Percentiles rank a stretch among this genome's conserved stretches.
Evolutionary conservation across 2,797 vertebrate species (phyloP).

Genomic region (Pseudotriccus pelzelni): DNA sequence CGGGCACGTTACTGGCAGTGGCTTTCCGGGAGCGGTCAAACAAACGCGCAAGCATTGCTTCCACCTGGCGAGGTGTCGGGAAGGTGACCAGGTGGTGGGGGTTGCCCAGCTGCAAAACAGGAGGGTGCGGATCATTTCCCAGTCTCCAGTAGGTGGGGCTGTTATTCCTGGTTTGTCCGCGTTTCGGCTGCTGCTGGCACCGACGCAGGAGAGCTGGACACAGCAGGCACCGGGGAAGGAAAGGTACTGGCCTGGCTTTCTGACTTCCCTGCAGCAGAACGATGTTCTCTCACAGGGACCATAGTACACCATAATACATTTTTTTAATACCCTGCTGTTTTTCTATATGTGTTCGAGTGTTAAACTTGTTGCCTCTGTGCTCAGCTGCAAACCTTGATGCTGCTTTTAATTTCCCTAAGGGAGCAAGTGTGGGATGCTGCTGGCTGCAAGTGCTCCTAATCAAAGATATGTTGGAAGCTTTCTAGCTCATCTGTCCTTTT

Average conservation of each 20-base stretch:
- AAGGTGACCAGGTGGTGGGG: rapidly evolving
- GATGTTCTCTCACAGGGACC: neutral
- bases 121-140: rapidly evolving
- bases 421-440: neutral
- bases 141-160: neutral
- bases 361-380: neutral
- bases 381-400: neutral
- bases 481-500: neutral
- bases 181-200: rapidly evolving
- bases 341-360: rapidly evolving
- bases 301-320: too few species aligned
- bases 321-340: neutral
- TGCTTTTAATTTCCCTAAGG: neutral
- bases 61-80: neutral
- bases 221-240: rapidly evolving
- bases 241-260: neutral
- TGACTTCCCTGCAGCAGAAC: neutral
- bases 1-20: neutral
- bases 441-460: neutral
- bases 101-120: rapidly evolving
- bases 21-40: neutral
- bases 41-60: rapidly evolving
- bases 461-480: neutral
- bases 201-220: rapidly evolving
- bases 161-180: neutral